Conservation (phyloP, 2,113 vertebrate genomes). For the Gallinago paraguaiae region DNA sequence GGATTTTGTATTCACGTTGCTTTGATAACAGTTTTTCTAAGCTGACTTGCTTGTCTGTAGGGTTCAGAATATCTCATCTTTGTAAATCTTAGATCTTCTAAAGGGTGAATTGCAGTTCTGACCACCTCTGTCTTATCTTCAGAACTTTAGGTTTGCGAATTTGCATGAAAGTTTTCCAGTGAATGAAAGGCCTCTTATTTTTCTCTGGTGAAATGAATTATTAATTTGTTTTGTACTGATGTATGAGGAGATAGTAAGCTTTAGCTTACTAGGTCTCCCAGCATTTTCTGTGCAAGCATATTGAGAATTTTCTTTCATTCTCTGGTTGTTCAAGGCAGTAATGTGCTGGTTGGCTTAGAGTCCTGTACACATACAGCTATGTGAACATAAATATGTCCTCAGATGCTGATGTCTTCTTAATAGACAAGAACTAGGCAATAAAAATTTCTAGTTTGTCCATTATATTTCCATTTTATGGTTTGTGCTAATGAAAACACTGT, state of each 20-base stretch:
- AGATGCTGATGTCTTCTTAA: background rate
- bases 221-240: conserved; percentile 14
- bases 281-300: background rate
- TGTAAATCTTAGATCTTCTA: background rate
- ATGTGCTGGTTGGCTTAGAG: background rate
- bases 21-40: background rate
- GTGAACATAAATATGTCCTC: background rate
- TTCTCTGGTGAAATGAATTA: conserved; percentile 25
- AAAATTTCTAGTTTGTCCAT: background rate
- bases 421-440: background rate
- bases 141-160: background rate
- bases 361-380: background rate
- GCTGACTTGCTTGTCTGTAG: background rate
- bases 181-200: conserved; percentile 5
- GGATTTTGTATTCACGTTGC: background rate
- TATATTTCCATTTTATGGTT: background rate
- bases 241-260: background rate
- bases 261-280: background rate
- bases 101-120: background rate
- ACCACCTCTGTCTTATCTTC: background rate
- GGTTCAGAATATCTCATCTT: background rate
- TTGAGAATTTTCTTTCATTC: background rate
- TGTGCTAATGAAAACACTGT: background rate
- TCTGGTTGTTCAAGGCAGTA: background rate
- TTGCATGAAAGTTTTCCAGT: background rate